A percentile compares a stretch with the other conserved stretches of the same genome.
Evolutionary conservation across 2,797 vertebrate species (phyloP).

Genomic region (Halcyon leucocephala): DNA sequence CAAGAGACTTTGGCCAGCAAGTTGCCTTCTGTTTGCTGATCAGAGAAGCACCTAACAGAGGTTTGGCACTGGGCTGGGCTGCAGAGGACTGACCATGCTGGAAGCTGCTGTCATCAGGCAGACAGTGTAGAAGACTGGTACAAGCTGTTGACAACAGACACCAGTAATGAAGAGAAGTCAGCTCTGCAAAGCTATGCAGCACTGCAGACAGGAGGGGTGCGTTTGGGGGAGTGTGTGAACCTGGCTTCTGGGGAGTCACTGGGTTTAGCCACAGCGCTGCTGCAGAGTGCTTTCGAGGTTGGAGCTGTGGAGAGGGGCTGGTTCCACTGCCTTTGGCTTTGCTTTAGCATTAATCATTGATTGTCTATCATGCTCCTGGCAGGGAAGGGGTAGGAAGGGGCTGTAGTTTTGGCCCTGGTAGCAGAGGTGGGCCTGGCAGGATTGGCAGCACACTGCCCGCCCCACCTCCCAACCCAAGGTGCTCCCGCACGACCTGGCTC

Average conservation of each 20-base stretch:
- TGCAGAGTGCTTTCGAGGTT: background rate
- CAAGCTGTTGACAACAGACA: background rate
- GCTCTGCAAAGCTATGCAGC: background rate
- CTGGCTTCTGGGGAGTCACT: background rate
- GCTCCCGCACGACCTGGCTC: rapidly evolving
- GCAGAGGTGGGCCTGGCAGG: background rate
- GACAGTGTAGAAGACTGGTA: rapidly evolving
- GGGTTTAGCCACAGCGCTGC: background rate
- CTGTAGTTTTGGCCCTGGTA: background rate
- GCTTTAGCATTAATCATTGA: background rate
- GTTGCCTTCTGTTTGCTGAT: background rate
- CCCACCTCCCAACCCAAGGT: rapidly evolving
- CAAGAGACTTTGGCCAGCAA: background rate
- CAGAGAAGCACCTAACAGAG: background rate
- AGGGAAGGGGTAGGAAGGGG: background rate
- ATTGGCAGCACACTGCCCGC: background rate
- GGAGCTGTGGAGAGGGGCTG: background rate
- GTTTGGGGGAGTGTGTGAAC: background rate
- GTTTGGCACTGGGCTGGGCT: background rate
- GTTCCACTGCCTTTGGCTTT: background rate
- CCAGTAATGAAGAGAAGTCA: background rate
- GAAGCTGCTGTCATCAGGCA: background rate
- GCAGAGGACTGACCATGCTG: background rate
- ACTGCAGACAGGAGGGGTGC: background rate
- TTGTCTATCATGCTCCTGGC: background rate